Percentiles rank a stretch among this genome's conserved stretches.
phyloP scores from a whole-genome alignment of 2,888 invertebrate genomes.

The Megamerina dolium region DNA sequence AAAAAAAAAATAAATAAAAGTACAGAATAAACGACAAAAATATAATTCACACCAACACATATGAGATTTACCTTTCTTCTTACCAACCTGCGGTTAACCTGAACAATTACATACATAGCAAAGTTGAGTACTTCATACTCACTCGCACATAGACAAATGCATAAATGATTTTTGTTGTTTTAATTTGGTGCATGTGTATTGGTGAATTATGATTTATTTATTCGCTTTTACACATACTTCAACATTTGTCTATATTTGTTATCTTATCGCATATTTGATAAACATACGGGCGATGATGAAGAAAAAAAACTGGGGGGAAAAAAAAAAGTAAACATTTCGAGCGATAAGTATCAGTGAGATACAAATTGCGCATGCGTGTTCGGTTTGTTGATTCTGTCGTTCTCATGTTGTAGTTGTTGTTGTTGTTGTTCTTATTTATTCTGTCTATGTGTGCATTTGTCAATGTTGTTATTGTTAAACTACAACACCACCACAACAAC shows the following conservation, averaged over 20 bases:
- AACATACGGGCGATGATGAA: constrained; percentile 3
- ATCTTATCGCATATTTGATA: constrained; percentile 35
- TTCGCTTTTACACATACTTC: constrained; percentile 3
- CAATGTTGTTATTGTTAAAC: background rate
- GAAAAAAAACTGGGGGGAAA: background rate
- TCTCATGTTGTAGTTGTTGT: constrained; percentile 7
- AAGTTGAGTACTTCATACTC: constrained; percentile 2
- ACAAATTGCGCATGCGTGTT: constrained; percentile 46
- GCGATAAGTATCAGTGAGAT: constrained; percentile 41
- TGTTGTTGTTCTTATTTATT: constrained; percentile 3
- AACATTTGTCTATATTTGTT: constrained; percentile 27
- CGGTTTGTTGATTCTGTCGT: constrained; percentile 18
- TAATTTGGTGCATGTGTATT: constrained; percentile 10
- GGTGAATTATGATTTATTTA: constrained; percentile 30
- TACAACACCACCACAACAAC: too few relatives aligned
- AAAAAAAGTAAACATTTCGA: background rate
- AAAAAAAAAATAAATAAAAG: background rate
- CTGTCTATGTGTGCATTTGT: too few relatives aligned
- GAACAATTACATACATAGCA: constrained; percentile 21
- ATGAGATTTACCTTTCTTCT: constrained; percentile 4
- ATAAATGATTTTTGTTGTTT: too few relatives aligned
- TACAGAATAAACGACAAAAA: background rate
- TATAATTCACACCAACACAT: background rate
- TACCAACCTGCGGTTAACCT: constrained; percentile 20
- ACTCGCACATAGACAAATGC: background rate